Evolutionary conservation across 2,113 vertebrate species (phyloP).

Genomic region (Clarias macrocephalus): DNA sequence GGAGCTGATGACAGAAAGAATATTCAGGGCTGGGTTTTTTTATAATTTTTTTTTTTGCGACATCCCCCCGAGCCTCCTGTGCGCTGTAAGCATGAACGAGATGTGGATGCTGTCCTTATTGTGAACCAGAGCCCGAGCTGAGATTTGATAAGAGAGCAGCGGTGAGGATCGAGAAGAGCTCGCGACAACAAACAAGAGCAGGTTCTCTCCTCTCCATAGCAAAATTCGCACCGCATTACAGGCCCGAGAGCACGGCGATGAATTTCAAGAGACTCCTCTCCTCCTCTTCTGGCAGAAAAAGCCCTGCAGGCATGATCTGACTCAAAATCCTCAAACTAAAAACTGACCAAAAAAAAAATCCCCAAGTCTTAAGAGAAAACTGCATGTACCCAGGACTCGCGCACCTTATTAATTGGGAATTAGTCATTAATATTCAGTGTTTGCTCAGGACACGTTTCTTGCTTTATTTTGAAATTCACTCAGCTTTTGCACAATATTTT

Average conservation of each 20-base stretch:
- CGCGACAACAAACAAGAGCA: slow-evolving; percentile 6
- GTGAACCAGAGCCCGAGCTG: neutral
- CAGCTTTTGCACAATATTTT: neutral
- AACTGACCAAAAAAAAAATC: neutral
- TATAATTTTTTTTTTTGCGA: no score
- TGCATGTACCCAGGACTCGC: neutral
- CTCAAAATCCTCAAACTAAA: slow-evolving; percentile 12
- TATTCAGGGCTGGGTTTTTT: neutral
- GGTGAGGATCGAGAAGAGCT: neutral
- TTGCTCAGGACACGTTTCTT: neutral
- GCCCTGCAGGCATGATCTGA: slow-evolving; percentile 10
- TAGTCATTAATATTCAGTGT: neutral
- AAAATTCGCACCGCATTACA: neutral
- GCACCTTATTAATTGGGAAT: neutral
- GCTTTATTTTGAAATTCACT: neutral
- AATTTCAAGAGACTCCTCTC: slow-evolving; percentile 12
- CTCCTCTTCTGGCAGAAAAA: neutral
- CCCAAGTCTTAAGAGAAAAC: neutral
- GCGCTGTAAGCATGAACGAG: neutral
- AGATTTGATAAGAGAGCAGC: neutral
- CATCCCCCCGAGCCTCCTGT: slow-evolving; percentile 5
- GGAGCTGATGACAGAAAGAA: neutral
- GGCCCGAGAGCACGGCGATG: neutral
- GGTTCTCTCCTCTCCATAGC: neutral
- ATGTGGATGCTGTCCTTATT: neutral